Evolutionary conservation across 2,888 invertebrate genomes (phyloP).

Genomic region (Brachynemurus nebulosus): DNA sequence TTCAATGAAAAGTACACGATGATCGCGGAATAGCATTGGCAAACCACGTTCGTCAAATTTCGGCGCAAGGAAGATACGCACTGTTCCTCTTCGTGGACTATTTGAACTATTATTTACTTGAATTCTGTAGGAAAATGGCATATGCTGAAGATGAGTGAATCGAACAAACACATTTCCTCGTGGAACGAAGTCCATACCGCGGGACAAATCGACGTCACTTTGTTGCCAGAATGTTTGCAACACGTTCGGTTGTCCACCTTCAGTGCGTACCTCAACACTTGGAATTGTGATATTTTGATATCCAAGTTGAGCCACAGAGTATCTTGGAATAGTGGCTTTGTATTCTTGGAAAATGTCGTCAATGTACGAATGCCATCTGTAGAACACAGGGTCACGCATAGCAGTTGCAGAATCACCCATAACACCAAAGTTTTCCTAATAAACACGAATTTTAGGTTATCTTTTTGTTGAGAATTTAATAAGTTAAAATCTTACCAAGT

Average conservation of each 20-base stretch:
- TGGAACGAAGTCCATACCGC: conserved; percentile 72
- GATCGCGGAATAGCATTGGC: conserved; percentile 45
- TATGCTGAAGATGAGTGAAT: conserved; percentile 66
- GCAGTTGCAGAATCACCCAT: conserved; percentile 76
- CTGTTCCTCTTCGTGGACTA: conserved; percentile 40
- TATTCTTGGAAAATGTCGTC: conserved; percentile 65
- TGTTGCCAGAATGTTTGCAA: conserved; percentile 67
- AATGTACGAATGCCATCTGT: conserved; percentile 70
- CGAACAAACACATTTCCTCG: conserved; percentile 57
- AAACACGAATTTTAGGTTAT: too few species aligned
- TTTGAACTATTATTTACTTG: conserved; percentile 42
- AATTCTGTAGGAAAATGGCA: conserved; percentile 50
- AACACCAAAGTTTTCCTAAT: conserved; percentile 61
- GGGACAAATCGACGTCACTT: conserved; percentile 59
- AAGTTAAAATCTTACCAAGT: too few species aligned
- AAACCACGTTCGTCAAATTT: conserved; percentile 49
- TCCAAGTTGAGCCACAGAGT: conserved; percentile 45
- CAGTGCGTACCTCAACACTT: conserved; percentile 37
- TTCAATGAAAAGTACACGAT: conserved; percentile 52
- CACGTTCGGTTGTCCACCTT: conserved; percentile 38
- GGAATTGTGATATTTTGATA: conserved; percentile 48
- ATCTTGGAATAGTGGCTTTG: conserved; percentile 55
- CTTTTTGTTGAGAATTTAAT: too few species aligned
- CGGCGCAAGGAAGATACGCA: conserved; percentile 57
- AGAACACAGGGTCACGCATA: conserved; percentile 78